Conservation (phyloP, 2,888 invertebrate genomes). For the Campaea margaritaria region DNA sequence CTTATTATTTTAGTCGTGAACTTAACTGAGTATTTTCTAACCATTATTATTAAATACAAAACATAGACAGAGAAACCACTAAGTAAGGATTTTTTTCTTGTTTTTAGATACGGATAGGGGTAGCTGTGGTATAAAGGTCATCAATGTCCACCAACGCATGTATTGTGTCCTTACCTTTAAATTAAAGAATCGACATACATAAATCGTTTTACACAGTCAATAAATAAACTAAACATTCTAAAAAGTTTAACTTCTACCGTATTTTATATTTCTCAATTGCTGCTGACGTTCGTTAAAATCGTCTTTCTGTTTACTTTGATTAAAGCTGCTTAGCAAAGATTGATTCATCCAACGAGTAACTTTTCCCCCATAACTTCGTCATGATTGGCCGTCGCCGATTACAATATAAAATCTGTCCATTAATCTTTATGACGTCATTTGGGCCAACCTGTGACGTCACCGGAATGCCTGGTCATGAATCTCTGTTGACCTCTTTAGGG, state of each 20-base stretch:
- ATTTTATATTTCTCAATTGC: slow-evolving; percentile 3
- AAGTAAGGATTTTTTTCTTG: no score
- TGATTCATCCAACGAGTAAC: slow-evolving; percentile 13
- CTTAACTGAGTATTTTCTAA: no score
- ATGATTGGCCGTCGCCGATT: slow-evolving; percentile 32
- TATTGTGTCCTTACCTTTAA: no score
- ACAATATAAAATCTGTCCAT: slow-evolving; percentile 41
- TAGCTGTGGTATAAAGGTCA: no score
- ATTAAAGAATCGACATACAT: no score
- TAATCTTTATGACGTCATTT: slow-evolving; percentile 43
- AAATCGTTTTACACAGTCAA: no score
- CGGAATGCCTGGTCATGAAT: slow-evolving; percentile 18
- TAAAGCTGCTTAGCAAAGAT: slow-evolving; percentile 24
- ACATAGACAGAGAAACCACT: no score
- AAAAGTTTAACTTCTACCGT: background rate
- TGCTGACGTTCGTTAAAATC: slow-evolving; percentile 7
- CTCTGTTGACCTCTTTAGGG: slow-evolving; percentile 23
- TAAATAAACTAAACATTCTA: background rate
- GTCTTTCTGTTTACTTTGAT: slow-evolving; percentile 14
- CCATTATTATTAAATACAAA: no score
- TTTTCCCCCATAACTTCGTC: slow-evolving; percentile 24
- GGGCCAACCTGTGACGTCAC: slow-evolving; percentile 25
- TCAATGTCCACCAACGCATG: no score
- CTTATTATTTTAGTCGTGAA: no score
- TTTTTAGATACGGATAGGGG: no score